A percentile compares a stretch with the other conserved stretches of the same genome.
These are phyloP conservation scores for Murina feae DNA, from an alignment of 2,113 vertebrate genomes.

Conservation along the genomic window DNA sequence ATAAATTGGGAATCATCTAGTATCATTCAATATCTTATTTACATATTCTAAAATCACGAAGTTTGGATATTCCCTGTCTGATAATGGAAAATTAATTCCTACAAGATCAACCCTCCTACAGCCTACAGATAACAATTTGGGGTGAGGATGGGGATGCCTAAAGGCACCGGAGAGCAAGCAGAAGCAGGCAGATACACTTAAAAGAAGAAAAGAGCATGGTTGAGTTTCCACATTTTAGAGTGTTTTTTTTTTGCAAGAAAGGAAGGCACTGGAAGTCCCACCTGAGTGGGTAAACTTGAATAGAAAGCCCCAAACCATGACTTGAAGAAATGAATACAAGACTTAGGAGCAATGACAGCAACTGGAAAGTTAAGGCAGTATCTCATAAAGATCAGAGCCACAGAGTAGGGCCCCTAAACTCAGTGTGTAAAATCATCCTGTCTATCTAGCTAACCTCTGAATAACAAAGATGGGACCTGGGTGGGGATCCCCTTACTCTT, in stretches of 20 bases:
- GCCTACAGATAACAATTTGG: not conserved
- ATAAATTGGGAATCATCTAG: not conserved
- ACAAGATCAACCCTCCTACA: not conserved
- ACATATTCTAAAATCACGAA: not conserved
- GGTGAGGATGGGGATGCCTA: not conserved
- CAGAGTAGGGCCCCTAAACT: not conserved
- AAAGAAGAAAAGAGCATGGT: not conserved
- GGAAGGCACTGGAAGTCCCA: not conserved
- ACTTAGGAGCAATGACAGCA: not conserved
- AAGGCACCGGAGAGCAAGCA: not conserved
- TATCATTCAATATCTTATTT: not conserved
- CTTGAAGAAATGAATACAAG: slow-evolving; percentile 1
- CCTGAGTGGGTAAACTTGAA: not conserved
- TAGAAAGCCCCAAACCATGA: not conserved
- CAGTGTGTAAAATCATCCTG: not conserved
- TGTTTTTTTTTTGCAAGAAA: not conserved
- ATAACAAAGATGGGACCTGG: not conserved
- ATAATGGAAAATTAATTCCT: not conserved
- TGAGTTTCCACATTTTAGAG: not conserved
- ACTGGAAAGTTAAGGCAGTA: not conserved
- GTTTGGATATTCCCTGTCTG: not conserved
- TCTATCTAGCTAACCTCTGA: not conserved
- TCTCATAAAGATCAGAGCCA: not conserved
- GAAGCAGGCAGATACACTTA: not conserved
- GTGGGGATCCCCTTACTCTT: too few relatives aligned